Conservation (phyloP, 2,888 invertebrate species). For the Cosmorhoe ocellata region DNA sequence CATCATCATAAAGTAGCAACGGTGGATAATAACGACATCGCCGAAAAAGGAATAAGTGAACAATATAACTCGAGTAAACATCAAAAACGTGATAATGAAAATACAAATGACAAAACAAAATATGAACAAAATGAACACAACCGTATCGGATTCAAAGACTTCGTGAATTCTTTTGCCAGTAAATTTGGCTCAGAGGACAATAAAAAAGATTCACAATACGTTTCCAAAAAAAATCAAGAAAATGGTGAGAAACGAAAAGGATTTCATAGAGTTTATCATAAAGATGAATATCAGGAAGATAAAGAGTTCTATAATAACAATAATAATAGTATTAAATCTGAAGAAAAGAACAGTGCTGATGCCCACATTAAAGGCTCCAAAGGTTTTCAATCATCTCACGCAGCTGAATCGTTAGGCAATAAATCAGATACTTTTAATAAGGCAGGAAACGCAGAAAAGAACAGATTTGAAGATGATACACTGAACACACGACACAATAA, state of each 20-base stretch:
- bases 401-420: conserved; percentile 45
- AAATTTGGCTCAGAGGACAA: conserved; percentile 61
- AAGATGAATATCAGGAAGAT: conserved; percentile 71
- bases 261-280: conserved; percentile 67
- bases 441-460: conserved; percentile 39
- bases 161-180: conserved; percentile 61
- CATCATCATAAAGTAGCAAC: conserved; percentile 1
- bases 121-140: conserved; percentile 44
- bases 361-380: conserved; percentile 53
- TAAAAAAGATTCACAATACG: conserved; percentile 50
- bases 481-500: conserved; percentile 42
- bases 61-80: conserved; percentile 44
- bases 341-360: conserved; percentile 52
- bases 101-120: conserved; percentile 39
- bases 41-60: conserved; percentile 39
- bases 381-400: conserved; percentile 51
- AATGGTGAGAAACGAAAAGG: conserved; percentile 66
- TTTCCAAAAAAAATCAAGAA: conserved; percentile 51
- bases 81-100: conserved; percentile 41
- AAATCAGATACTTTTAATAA: conserved; percentile 41
- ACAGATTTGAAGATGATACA: conserved; percentile 43
- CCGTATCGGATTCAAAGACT: conserved; percentile 56
- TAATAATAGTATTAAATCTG: conserved; percentile 48
- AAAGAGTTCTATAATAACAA: conserved; percentile 69
- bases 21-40: conserved; percentile 32